Evolutionary conservation across 2,888 invertebrate species (phyloP), one percentile per base, ranked within the genome.

Genomic region (Sturmia bella): DNA sequence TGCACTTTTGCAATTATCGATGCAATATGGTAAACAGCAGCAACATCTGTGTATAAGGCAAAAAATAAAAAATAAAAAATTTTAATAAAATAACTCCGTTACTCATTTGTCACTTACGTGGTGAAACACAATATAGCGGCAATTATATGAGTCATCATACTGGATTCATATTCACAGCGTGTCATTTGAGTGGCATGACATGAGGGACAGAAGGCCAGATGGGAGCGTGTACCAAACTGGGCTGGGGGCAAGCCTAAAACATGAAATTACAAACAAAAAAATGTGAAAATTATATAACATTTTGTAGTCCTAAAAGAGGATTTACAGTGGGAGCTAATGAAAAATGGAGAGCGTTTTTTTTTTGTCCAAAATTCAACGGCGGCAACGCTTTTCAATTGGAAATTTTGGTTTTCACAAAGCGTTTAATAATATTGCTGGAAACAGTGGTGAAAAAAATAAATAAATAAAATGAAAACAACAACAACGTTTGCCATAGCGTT

Each of bases 1-100:
- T 37, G 88, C 86, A 80, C 85, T 88, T 81, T 88, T 88, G 70
- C 89, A 89, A 45, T 85, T 87, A 56, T 90, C 83, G 70, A 86
- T 70, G 45, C 85, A 86, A 61, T 79, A 82, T 11, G 79, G 75
- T 19, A 80, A 17, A 21, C 82, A 82, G 17, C 76, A 77, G 24
- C 76, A 80, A 50, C 81, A 84, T 12, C 84, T 78, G 37, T n/a
- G n/a, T n/a, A n/a, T 19, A 54, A 39, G 3, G 27, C n/a, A n/a
- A n/a, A 37, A 50, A 21, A 13, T 13, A 3, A 0, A 63, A n/a
- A 19, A 52, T 52, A 5, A 21, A 39, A 39, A 2, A n/a, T 32
- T 3, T 7, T 3, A 17, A 13, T 3, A 13, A 13, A 37, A 17
- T 15, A 57, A 3, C n/a, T 69, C 0, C 7, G 6, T 50, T 63